Percentiles rank a stretch among this genome's conserved stretches.
Evolutionary conservation across 64 coral and sea anemone genomes (phyloP).

Genomic region (Porites australiensis): DNA sequence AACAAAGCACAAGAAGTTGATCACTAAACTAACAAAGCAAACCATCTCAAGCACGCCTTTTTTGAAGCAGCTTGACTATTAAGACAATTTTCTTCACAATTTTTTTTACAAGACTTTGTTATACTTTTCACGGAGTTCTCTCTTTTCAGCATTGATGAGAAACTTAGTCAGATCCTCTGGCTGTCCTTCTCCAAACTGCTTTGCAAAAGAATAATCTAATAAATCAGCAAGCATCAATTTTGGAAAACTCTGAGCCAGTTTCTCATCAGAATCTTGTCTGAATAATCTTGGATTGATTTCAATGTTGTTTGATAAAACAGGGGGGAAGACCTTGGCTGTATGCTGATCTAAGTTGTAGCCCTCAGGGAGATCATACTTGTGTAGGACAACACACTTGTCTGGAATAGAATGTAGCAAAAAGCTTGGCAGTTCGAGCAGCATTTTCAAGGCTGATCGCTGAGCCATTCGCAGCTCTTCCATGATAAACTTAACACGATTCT

Average conservation of each 20-base stretch:
- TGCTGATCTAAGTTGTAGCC: slow-evolving; percentile 85
- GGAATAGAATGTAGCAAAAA: slow-evolving; percentile 64
- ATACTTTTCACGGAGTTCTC: slow-evolving; percentile 81
- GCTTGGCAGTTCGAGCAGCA: slow-evolving; percentile 75
- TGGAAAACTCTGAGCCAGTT: slow-evolving; percentile 51
- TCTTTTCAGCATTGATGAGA: slow-evolving; percentile 76
- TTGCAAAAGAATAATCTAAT: slow-evolving; percentile 87
- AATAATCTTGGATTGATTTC: slow-evolving; percentile 72
- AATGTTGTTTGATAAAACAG: slow-evolving; percentile 45
- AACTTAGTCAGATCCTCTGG: slow-evolving; percentile 88
- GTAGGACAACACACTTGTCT: slow-evolving; percentile 71
- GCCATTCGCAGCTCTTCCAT: slow-evolving; percentile 88
- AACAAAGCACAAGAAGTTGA: too few species aligned
- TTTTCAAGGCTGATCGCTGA: slow-evolving; percentile 71
- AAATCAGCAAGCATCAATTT: slow-evolving; percentile 62
- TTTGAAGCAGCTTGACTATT: background rate
- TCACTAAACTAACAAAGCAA: too few species aligned
- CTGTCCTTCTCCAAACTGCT: slow-evolving; percentile 74
- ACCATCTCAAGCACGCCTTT: too few species aligned
- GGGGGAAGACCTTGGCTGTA: slow-evolving; percentile 84
- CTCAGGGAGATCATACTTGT: slow-evolving; percentile 68
- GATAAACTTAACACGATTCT: slow-evolving; percentile 63
- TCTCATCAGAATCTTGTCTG: slow-evolving; percentile 59
- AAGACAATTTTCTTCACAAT: background rate
- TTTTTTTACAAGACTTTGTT: slow-evolving; percentile 79